phyloP scores from a whole-genome alignment of 2,888 invertebrate species.

The Oithona nana region DNA sequence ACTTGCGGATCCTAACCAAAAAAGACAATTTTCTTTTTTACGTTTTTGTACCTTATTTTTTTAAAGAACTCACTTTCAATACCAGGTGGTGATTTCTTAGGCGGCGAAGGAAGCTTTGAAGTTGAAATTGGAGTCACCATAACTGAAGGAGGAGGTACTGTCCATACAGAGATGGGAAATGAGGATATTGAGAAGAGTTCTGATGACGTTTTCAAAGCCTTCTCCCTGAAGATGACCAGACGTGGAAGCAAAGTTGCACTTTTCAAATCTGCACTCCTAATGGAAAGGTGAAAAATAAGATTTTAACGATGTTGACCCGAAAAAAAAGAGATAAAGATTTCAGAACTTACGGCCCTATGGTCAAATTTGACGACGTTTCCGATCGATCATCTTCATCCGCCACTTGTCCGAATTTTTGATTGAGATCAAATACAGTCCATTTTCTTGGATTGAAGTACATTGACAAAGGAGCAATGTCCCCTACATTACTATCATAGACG shows the following conservation, averaged over 20 bases:
- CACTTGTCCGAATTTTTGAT: slow-evolving; percentile 5
- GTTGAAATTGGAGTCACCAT: background rate
- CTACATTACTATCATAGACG: slow-evolving; percentile 15
- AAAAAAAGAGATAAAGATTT: too few relatives aligned
- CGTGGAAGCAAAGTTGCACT: background rate
- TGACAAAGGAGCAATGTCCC: slow-evolving; percentile 7
- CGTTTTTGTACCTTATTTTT: too few relatives aligned
- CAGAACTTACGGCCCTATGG: too few relatives aligned
- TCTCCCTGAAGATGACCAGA: background rate
- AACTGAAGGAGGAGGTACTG: background rate
- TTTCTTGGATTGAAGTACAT: slow-evolving; percentile 13
- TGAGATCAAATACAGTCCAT: slow-evolving; percentile 8
- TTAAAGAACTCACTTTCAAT: too few relatives aligned
- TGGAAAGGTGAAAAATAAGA: background rate
- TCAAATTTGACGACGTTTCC: too few relatives aligned
- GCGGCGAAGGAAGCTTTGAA: background rate
- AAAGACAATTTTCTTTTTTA: too few relatives aligned
- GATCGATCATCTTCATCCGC: too few relatives aligned
- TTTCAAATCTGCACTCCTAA: background rate
- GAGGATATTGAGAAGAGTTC: background rate
- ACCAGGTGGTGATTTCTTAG: background rate
- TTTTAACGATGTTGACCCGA: too few relatives aligned
- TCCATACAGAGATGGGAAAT: background rate
- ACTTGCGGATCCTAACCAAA: background rate
- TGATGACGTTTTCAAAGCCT: background rate